Evolutionary conservation across 2,888 invertebrate species (phyloP), one percentile per base, ranked within the genome.

Genomic region (Cephus pygmeus): DNA sequence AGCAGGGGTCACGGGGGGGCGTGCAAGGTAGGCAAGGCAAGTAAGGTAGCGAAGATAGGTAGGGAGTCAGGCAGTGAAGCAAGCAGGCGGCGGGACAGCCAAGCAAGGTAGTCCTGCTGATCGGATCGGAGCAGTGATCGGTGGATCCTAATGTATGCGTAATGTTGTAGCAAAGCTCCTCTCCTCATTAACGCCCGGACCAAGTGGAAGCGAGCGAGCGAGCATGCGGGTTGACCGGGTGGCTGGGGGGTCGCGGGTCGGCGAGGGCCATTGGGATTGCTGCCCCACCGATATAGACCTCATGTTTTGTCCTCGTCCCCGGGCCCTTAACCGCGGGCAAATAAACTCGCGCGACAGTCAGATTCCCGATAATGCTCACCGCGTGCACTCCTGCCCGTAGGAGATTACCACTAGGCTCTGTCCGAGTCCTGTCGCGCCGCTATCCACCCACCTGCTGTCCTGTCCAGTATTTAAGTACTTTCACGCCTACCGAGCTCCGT

Each of bases 101-200:
- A 77, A 75, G 73, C 73, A 77, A 75, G 80, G 84, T 79, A 84
- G 82, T 83, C 79, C 82, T 80, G 80, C 85, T 84, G 85, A 86
- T 88, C 83, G 85, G 88, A 90, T 90, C 88, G 85, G 86, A 84
- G 85, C 80, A 83, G 82, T 88, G 90, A 91, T 90, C 89, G 86
- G 85, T 80, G 86, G 80, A 86, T 89, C 85, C 87, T 90, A 90
- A 90, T 90, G 90, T 89, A 90, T 90, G 89, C 90, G 88, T 90
- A 90, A 91, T 90, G 88, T 88, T 85, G 87, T 81, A 82, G 86
- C 84, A 80, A 84, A 82, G 76, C 84, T 84, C 83, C 84, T 87
- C 86, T 88, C 88, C 90, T 90, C 90, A 91, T 91, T 91, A 91
- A 90, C 90, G 90, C 90, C 89, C 85, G 81, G 82, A 80, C 81